Evolutionary conservation across 2,797 vertebrate genomes (phyloP), one percentile per base, ranked within the genome.

Genomic region (Macroramphosus scolopax): DNA sequence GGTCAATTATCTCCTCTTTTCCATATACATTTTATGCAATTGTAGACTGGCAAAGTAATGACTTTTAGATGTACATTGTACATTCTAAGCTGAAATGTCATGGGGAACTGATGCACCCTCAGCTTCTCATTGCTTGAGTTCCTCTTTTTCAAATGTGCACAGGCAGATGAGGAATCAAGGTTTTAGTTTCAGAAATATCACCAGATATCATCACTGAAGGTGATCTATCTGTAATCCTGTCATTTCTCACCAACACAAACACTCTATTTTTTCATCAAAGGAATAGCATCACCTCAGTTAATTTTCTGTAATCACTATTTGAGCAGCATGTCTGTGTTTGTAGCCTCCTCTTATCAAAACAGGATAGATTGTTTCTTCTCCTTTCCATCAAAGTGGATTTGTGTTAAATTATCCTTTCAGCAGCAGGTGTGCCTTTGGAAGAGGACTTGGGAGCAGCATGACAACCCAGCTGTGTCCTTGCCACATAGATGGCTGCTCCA

Each of bases 301-400:
- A 53, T 38, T 41, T 43, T 57, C 58, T 42, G 43, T 17, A 36
- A 51, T 60, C 37, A 51, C 36, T 10, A 1, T 20, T 17, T 2
- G 28, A 50, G 22, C 49, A 16, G 8, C n/a, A 29, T 51, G 34
- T 32, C 1, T 1, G 37, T 31, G 45, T 53, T 63, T 52, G 39
- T 35, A 18, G 57, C 37, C 30, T 45, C 17, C 13, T 47, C 44
- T 52, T 63, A 44, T 51, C 64, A 52, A 38, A 38, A 55, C 51
- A 17, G 42, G 16, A 55, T 47, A 56, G 49, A 40, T 51, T 78
- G 59, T 48, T 68, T 46, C 42, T 64, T 59, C 46, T 57, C 35
- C 48, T 57, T 33, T 48, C 71, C 61, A 80, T 82, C 78, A 82
- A 77, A 80, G 80, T 47, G 41, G 32, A 67, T 76, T 68, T 54